These are phyloP conservation scores for Ploceus nigricollis DNA, from an alignment of 2,113 vertebrate genomes.

Conservation along the genomic window DNA sequence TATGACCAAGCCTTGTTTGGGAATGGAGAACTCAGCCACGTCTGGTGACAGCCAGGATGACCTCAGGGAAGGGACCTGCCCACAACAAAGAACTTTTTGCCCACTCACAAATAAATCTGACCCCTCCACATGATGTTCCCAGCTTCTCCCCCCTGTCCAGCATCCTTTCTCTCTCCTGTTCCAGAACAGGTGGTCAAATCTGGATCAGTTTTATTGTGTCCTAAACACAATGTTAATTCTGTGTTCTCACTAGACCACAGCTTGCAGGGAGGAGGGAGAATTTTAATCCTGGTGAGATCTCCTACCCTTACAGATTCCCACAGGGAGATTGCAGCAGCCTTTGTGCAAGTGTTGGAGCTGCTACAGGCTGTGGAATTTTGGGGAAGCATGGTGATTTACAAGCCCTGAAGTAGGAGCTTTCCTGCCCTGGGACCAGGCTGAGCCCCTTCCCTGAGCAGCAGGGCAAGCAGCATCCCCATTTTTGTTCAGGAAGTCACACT, in stretches of 20 bases:
- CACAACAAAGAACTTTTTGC: not conserved
- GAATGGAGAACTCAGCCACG: not conserved
- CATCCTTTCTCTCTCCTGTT: not conserved
- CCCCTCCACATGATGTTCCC: not conserved
- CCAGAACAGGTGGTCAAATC: not conserved
- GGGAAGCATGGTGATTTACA: not conserved
- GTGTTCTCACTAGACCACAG: not conserved
- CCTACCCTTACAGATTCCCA: not conserved
- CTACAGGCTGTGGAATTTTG: not conserved
- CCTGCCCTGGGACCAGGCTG: not conserved
- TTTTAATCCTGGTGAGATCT: not conserved
- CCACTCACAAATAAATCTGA: not conserved
- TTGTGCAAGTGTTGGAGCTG: not conserved
- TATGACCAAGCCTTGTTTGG: not conserved
- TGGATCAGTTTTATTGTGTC: not conserved
- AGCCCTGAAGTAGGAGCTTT: not conserved
- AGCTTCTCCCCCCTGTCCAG: not conserved
- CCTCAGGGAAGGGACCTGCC: not conserved
- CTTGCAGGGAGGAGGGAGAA: not conserved
- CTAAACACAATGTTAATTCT: not conserved
- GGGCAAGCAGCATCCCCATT: not conserved
- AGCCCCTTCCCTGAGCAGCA: not conserved
- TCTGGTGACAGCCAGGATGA: not conserved
- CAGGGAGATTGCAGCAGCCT: not conserved
- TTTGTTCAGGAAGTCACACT: not conserved